Base-by-base conservation (phyloP, 2,113 vertebrate genomes). In the Vidua macroura region DNA sequence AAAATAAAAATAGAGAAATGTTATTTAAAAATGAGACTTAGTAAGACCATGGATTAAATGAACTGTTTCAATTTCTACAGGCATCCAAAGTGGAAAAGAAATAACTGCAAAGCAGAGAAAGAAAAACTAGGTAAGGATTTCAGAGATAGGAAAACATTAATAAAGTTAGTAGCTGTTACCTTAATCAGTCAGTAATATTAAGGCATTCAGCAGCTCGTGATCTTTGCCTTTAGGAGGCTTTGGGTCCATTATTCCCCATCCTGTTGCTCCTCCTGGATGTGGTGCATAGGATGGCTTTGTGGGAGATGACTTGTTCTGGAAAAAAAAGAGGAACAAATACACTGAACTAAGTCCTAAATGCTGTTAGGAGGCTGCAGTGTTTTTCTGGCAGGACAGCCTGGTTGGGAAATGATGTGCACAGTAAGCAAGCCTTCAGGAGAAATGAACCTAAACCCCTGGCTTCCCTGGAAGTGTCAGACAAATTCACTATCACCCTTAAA, bases 81-180 rank as follows among this genome's bases (percentile, higher is more conserved):
- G 24, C n/a, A 68, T 83, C 24, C 49, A 58, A 48, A 72, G 22
- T 59, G 67, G 52, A 66, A 94, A 86, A 87, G 39, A 93, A 95
- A 86, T 63, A 92, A 75, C 24, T 74, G 5, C 20, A 68, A 86
- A 93, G 6, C 48, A 81, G 12, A 66, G 39, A 11, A 75, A 75
- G 83, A 59, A 89, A 79, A 84, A 76, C 56, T 83, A 51, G 59
- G 63, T 82, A 52, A 81, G 53, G 41, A 85, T 91, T 94, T 93
- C 37, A 39, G 76, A 84, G 56, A 27, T 5, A 70, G 81, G 43
- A 91, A 76, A 76, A 49, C 49, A 35, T 44, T 39, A 60, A 58
- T 35, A 9, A 86, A 92, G 48, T 73, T 93, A 83, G 18, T 55
- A 91, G 67, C 24, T 5, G 1, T 79, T 92, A 35, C 35, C 59